phyloP scores from a whole-genome alignment of 2,113 vertebrate genomes.

The Chloropsis hardwickii region DNA sequence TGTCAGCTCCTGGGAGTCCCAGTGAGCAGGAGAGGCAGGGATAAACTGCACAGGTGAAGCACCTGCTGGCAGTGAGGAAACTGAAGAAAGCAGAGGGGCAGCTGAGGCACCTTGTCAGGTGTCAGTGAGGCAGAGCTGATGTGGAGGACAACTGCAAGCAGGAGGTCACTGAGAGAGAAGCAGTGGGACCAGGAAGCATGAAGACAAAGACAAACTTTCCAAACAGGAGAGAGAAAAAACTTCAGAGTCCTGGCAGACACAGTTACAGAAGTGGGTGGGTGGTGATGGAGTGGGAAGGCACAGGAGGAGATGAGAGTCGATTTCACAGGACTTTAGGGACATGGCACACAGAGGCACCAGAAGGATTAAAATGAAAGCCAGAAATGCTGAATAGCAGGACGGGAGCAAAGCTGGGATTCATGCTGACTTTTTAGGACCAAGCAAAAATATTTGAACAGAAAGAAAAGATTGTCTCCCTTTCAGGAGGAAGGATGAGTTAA shows the following conservation, averaged over 20 bases:
- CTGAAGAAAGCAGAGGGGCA: not conserved
- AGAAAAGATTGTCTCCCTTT: not conserved
- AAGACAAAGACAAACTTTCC: not conserved
- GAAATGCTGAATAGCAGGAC: not conserved
- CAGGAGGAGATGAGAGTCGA: not conserved
- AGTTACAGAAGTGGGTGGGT: not conserved
- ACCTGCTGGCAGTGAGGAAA: not conserved
- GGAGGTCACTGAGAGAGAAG: not conserved
- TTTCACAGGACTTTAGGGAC: not conserved
- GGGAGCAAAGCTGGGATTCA: not conserved
- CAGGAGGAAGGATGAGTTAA: not conserved
- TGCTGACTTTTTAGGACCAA: not conserved
- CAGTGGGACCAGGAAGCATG: not conserved
- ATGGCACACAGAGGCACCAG: not conserved
- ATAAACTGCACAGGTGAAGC: not conserved
- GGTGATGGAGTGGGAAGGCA: not conserved
- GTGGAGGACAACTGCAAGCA: not conserved
- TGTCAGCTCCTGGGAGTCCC: not conserved
- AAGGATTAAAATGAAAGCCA: not conserved
- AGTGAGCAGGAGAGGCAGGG: not conserved
- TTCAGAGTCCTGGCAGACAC: not conserved
- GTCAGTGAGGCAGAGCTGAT: not conserved
- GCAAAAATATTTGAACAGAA: not conserved
- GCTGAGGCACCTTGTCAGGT: not conserved
- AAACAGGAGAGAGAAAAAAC: not conserved